Conservation (phyloP, 2,113 vertebrate species). For the Calyptommatus sinebrachiatus region DNA sequence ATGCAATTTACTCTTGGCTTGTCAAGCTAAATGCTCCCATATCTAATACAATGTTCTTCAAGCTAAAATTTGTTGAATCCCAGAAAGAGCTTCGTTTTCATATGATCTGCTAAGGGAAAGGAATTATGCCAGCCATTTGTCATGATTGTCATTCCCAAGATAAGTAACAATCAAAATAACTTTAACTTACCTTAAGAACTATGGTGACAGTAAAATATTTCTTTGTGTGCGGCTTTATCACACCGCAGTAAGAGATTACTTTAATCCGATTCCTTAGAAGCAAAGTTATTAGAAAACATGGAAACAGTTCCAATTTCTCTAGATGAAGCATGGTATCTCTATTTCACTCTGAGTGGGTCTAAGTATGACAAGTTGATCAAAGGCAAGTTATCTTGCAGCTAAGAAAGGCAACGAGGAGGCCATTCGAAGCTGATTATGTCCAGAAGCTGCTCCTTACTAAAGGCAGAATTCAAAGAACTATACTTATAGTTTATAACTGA, state of each 20-base stretch:
- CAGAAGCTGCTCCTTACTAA: rapidly evolving
- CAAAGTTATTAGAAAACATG: constrained; percentile 53
- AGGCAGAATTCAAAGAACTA: no score
- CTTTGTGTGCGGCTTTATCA: constrained; percentile 31
- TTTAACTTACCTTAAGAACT: constrained; percentile 62
- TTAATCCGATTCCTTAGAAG: constrained; percentile 62
- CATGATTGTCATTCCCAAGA: constrained; percentile 58
- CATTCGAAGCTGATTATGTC: rapidly evolving
- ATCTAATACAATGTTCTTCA: constrained; percentile 58
- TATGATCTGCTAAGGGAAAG: constrained; percentile 58
- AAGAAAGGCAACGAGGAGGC: not conserved
- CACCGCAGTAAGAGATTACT: constrained; percentile 50
- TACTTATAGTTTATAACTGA: no score
- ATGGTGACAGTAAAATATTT: constrained; percentile 54
- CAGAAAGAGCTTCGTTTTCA: constrained; percentile 53
- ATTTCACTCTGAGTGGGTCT: not conserved
- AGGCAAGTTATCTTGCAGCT: not conserved
- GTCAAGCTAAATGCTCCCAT: constrained; percentile 63
- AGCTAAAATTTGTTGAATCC: constrained; percentile 64
- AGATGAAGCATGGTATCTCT: not conserved
- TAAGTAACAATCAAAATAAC: constrained; percentile 64
- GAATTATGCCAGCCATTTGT: constrained; percentile 71
- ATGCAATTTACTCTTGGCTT: constrained; percentile 63
- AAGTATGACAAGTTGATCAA: not conserved
- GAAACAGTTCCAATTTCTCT: constrained; percentile 29